Conservation (phyloP, 2,888 invertebrate species). For the Folsomia manolachei region DNA sequence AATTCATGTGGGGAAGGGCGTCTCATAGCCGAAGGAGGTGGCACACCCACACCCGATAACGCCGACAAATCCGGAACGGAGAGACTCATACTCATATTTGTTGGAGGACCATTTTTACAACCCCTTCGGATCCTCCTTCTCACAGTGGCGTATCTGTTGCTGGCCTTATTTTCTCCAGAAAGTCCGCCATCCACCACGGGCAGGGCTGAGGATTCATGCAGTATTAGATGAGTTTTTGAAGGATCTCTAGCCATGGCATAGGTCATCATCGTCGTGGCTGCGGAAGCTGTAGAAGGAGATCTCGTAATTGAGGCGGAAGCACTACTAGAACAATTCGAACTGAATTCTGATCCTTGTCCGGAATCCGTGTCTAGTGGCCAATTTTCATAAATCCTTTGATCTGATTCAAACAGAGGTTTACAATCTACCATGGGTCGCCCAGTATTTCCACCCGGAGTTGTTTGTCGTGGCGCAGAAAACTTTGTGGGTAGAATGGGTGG, state of each 20-base stretch:
- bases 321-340: slow-evolving; percentile 28
- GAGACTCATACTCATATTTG: slow-evolving; percentile 32
- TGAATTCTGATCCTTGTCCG: slow-evolving; percentile 43
- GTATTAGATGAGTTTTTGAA: background rate
- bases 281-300: slow-evolving; percentile 4
- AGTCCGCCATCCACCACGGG: slow-evolving; percentile 1
- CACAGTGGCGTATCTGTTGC: slow-evolving; percentile 43
- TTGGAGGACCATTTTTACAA: slow-evolving; percentile 15
- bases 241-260: background rate
- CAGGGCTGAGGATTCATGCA: background rate
- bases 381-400: slow-evolving; percentile 47
- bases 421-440: background rate
- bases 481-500: background rate
- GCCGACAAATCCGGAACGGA: slow-evolving; percentile 41
- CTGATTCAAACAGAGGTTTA: slow-evolving; percentile 12
- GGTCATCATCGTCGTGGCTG: background rate
- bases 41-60: slow-evolving; percentile 4
- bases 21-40: slow-evolving; percentile 21
- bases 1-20: slow-evolving; percentile 18
- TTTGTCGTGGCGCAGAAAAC: background rate
- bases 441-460: background rate
- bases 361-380: slow-evolving; percentile 49
- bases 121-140: slow-evolving; percentile 34
- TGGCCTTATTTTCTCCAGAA: slow-evolving; percentile 12
- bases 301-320: slow-evolving; percentile 19